These are phyloP conservation scores for Nerophis ophidion DNA, from an alignment of 2,113 vertebrate species.

Conservation along the genomic window DNA sequence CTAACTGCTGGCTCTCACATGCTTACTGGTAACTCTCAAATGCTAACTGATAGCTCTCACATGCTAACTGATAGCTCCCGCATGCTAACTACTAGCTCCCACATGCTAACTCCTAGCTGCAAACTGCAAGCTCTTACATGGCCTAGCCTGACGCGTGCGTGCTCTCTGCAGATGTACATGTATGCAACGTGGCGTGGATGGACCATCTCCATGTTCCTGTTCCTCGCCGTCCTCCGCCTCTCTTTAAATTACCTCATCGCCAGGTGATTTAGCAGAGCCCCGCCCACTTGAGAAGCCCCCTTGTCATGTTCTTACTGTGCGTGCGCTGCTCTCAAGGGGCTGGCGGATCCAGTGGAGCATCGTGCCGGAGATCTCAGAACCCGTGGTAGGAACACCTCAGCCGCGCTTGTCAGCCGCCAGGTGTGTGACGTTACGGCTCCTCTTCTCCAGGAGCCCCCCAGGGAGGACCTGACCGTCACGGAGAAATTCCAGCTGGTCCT, in stretches of 20 bases:
- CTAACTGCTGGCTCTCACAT: too few relatives aligned
- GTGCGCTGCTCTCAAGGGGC: constrained; percentile 73
- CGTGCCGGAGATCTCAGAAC: constrained; percentile 91
- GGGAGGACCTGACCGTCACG: constrained; percentile 92
- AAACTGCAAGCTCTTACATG: too few relatives aligned
- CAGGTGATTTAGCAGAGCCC: constrained; percentile 65
- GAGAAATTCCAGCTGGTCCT: constrained; percentile 98
- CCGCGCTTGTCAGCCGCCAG: background rate
- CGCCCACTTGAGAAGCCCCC: background rate
- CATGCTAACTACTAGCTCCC: too few relatives aligned
- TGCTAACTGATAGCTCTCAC: too few relatives aligned
- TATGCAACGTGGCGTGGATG: constrained; percentile 96
- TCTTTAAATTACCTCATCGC: constrained; percentile 98
- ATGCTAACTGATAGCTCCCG: too few relatives aligned
- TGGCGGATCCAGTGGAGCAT: constrained; percentile 99
- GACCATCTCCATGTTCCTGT: constrained; percentile 95
- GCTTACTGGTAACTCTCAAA: too few relatives aligned
- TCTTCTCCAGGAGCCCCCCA: constrained; percentile 80
- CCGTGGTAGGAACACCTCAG: constrained; percentile 71
- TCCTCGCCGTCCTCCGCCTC: constrained; percentile 91
- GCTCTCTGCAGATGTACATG: constrained; percentile 84
- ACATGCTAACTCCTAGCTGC: background rate
- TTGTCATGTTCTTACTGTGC: background rate
- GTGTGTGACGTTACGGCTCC: background rate
- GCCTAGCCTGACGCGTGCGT: constrained; percentile 19